phyloP scores from a whole-genome alignment of 2,797 vertebrate species.

The Enteromius unitaeniatus region DNA sequence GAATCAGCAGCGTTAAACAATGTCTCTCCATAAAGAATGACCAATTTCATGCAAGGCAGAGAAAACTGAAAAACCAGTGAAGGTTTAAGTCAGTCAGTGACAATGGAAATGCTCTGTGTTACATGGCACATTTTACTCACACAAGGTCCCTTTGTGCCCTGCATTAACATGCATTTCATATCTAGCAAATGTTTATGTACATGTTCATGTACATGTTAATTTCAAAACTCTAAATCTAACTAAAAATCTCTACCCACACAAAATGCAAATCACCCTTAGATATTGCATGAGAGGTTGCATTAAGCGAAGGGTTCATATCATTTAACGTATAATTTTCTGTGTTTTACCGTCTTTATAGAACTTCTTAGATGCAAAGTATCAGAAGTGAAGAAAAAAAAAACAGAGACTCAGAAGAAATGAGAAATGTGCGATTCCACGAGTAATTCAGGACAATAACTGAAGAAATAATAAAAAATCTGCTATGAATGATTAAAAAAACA shows the following conservation, averaged over 20 bases:
- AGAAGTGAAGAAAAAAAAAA: background rate
- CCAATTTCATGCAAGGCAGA: conserved; percentile 61
- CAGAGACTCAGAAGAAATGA: background rate
- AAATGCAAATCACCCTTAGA: background rate
- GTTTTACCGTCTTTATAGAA: background rate
- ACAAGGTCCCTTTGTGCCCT: background rate
- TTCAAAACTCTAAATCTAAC: too few species aligned
- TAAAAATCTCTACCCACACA: background rate
- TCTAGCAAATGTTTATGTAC: background rate
- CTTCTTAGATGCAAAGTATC: background rate
- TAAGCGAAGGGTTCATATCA: background rate
- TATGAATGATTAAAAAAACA: background rate
- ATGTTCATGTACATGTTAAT: background rate
- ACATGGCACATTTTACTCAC: background rate
- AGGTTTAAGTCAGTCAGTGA: background rate
- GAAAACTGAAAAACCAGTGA: background rate
- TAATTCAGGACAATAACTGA: background rate
- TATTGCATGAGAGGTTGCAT: background rate
- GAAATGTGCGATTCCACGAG: too few species aligned
- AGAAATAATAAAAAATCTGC: background rate
- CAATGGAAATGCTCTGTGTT: background rate
- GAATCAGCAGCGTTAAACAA: conserved; percentile 68
- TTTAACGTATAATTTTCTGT: background rate
- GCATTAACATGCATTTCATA: background rate
- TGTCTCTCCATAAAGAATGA: conserved; percentile 72